phyloP scores from a whole-genome alignment of 2,888 invertebrate species.

The Stomorhina lunata region DNA sequence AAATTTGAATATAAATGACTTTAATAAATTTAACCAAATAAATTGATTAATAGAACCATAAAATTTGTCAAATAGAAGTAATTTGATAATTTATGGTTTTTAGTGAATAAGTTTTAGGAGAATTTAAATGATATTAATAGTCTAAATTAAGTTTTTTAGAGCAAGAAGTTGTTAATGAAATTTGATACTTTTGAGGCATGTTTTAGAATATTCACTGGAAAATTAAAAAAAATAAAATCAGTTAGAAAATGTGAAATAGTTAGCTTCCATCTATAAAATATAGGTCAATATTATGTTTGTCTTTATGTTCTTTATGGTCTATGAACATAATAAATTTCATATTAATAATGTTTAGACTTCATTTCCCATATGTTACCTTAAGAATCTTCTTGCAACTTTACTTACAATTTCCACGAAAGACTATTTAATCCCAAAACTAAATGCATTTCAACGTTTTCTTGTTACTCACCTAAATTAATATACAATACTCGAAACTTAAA shows the following conservation, averaged over 20 bases:
- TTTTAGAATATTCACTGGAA: too few relatives aligned
- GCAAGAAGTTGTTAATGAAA: neutral
- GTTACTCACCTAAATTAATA: neutral
- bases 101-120: neutral
- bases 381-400: too few relatives aligned
- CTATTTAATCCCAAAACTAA: neutral
- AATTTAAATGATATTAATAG: neutral
- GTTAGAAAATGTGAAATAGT: too few relatives aligned
- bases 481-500: neutral
- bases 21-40: slow-evolving; percentile 7
- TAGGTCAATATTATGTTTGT: too few relatives aligned
- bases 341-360: too few relatives aligned
- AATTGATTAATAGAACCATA: slow-evolving; percentile 22
- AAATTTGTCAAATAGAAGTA: slow-evolving; percentile 37
- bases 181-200: neutral
- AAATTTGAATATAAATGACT: slow-evolving; percentile 14
- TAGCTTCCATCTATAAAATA: too few relatives aligned
- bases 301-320: too few relatives aligned
- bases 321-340: too few relatives aligned
- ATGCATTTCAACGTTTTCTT: neutral
- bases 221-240: too few relatives aligned
- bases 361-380: too few relatives aligned
- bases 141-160: neutral
- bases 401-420: neutral
- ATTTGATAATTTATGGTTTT: slow-evolving; percentile 19